phyloP scores from a whole-genome alignment of 2,888 invertebrate species.

The Caenorhabditis sp. region DNA sequence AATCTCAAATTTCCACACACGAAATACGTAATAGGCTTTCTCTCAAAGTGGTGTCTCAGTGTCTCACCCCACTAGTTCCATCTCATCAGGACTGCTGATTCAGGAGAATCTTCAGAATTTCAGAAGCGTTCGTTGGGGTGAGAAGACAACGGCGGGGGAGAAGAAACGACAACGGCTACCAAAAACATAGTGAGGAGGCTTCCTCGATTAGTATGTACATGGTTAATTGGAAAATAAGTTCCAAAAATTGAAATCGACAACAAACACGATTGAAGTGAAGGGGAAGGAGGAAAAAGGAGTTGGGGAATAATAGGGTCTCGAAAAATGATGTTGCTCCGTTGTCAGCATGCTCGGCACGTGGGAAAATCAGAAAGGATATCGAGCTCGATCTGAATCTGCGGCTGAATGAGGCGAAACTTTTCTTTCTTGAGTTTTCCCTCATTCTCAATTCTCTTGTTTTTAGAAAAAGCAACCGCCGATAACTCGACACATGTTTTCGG shows the following conservation, averaged over 20 bases:
- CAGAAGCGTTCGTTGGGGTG: conserved; percentile 11
- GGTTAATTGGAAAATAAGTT: conserved; percentile 44
- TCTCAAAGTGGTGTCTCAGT: not conserved
- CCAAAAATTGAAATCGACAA: conserved; percentile 42
- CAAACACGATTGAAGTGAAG: conserved; percentile 6
- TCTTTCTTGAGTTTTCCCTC: not conserved
- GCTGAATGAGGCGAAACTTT: no score
- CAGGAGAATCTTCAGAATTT: conserved; percentile 3
- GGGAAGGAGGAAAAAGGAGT: not conserved
- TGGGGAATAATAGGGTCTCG: not conserved
- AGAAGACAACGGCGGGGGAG: no score
- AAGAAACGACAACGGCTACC: not conserved
- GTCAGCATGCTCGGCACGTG: conserved; percentile 27
- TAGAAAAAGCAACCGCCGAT: conserved; percentile 46
- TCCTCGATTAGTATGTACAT: conserved; percentile 51
- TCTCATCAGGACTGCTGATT: conserved; percentile 26
- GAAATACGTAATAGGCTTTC: conserved; percentile 51
- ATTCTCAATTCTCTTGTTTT: conserved; percentile 3
- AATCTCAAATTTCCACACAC: conserved; percentile 53
- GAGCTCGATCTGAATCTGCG: not conserved
- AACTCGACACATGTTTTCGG: conserved; percentile 76
- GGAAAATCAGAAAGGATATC: conserved; percentile 14
- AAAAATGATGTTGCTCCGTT: conserved; percentile 10
- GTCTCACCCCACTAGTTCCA: conserved; percentile 19
- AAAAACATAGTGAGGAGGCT: conserved; percentile 16